Percentiles rank a stretch among this genome's conserved stretches.
phyloP scores from a whole-genome alignment of 2,113 vertebrate species.

The Phalacrocorax aristotelis region DNA sequence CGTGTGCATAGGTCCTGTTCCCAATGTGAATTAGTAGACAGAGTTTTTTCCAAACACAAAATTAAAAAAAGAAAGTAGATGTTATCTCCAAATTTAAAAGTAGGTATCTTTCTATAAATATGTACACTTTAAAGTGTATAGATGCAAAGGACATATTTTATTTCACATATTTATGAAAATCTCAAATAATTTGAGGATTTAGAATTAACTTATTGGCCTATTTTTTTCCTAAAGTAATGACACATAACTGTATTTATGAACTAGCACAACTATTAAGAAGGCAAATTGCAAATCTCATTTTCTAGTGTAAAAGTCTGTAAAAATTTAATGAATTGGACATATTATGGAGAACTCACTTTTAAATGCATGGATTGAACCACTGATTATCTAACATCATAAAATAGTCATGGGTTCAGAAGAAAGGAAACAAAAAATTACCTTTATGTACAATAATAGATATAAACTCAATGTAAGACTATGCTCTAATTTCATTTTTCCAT shows the following conservation, averaged over 20 bases:
- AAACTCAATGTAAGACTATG: neutral
- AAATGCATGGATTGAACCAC: neutral
- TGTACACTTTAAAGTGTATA: neutral
- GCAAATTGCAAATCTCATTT: neutral
- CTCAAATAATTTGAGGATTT: neutral
- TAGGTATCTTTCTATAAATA: neutral
- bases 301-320: constrained; percentile 4
- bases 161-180: neutral
- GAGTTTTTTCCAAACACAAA: neutral
- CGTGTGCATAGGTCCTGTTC: neutral
- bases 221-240: constrained; percentile 36
- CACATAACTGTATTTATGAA: neutral
- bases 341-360: neutral
- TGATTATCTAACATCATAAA: constrained; percentile 25
- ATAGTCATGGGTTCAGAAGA: neutral
- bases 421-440: constrained; percentile 41
- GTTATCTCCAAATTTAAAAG: neutral
- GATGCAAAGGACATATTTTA: neutral
- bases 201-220: neutral
- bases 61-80: neutral
- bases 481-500: constrained; percentile 47
- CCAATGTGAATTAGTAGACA: neutral
- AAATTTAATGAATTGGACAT: constrained; percentile 20
- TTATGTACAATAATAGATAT: neutral
- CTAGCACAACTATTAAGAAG: neutral